A percentile compares a stretch with the other conserved stretches of the same genome.
These are phyloP conservation scores for Cichlasoma orientale DNA, from an alignment of 2,797 vertebrate species.

Conservation along the genomic window DNA sequence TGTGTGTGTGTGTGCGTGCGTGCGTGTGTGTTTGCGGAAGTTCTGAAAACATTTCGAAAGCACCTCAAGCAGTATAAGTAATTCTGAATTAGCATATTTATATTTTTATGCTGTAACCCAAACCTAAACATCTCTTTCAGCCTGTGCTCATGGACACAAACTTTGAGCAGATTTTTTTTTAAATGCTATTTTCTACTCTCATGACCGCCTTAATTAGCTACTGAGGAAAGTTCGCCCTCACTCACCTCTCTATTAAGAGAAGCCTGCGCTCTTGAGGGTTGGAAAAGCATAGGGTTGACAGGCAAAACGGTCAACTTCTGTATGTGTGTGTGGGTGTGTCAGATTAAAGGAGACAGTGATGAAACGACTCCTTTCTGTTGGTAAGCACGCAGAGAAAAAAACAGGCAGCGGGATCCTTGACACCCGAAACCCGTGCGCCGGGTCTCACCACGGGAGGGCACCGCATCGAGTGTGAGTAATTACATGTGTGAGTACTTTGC, in stretches of 20 bases:
- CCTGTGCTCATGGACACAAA: not conserved
- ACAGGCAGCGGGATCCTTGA: conserved; percentile 58
- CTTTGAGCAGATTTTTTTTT: conserved; percentile 1
- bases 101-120: conserved; percentile 10
- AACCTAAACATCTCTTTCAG: not conserved
- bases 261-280: conserved; percentile 16
- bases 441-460: conserved; percentile 55
- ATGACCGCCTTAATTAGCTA: conserved; percentile 39
- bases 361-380: conserved; percentile 57
- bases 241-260: conserved; percentile 2
- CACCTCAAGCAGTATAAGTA: not conserved
- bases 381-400: conserved; percentile 51
- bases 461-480: conserved; percentile 62
- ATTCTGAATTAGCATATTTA: not conserved
- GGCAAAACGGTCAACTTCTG: conserved; percentile 25
- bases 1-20: not conserved
- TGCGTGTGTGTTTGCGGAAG: not conserved
- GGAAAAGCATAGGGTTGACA: not conserved
- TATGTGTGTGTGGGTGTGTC: not conserved
- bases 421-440: conserved; percentile 49
- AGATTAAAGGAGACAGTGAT: conserved; percentile 69
- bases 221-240: conserved; percentile 31
- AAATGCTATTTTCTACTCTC: conserved; percentile 4
- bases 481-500: conserved; percentile 60
- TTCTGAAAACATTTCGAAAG: conserved; percentile 5